Conservation (phyloP, 1,140 invertebrate genomes). For the Nephila pilipes region DNA sequence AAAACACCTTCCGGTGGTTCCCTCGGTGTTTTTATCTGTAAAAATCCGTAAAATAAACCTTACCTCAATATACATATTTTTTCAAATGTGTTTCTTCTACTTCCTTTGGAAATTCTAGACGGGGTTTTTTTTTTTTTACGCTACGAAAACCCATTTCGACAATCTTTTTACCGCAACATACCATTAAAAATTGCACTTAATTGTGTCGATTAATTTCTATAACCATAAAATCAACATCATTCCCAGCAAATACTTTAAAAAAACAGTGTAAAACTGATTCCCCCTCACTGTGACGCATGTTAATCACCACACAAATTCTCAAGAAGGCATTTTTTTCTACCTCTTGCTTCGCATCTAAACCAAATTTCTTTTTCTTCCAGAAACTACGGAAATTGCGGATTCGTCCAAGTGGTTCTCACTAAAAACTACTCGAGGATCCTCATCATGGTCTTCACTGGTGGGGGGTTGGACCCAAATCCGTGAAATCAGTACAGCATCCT, state of each 20-base stretch:
- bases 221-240: neutral
- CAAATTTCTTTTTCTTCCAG: slow-evolving; percentile 9
- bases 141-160: no score
- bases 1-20: no score
- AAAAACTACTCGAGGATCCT: neutral
- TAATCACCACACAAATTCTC: neutral
- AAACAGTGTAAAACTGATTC: neutral
- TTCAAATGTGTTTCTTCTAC: no score
- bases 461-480: neutral
- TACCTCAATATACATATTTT: no score
- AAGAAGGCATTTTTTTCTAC: neutral
- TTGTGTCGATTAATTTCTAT: no score
- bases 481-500: slow-evolving; percentile 27
- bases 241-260: no score
- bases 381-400: slow-evolving; percentile 1
- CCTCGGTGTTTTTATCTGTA: no score
- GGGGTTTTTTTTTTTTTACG: no score
- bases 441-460: neutral
- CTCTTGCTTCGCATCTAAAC: neutral
- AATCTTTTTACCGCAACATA: no score
- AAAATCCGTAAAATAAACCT: no score
- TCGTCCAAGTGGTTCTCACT: slow-evolving; percentile 8
- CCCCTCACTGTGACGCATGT: neutral
- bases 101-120: no score
- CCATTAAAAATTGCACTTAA: no score